phyloP scores from a whole-genome alignment of 92 coral and sea anemone species.

The Bergia puertoricense region DNA sequence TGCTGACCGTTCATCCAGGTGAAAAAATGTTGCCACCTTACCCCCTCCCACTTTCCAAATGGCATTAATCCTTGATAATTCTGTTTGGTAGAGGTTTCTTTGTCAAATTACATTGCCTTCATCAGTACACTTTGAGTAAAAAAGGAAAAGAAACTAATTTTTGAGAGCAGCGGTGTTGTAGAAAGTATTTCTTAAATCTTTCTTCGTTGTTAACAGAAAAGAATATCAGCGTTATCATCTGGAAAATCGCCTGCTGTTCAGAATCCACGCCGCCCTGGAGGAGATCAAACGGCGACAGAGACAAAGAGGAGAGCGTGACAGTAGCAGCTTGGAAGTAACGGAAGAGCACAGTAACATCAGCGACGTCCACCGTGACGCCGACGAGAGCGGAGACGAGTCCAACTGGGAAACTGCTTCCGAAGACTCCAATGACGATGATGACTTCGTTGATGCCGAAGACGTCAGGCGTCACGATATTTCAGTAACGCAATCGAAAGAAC shows the following conservation, averaged over 20 bases:
- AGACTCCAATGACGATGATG: constrained; percentile 16
- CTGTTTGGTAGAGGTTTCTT: no score
- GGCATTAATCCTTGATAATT: no score
- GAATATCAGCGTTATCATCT: constrained; percentile 85
- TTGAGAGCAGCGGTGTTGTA: no score
- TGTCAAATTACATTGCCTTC: no score
- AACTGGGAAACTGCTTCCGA: constrained; percentile 40
- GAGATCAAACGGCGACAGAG: constrained; percentile 72
- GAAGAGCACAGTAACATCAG: not conserved
- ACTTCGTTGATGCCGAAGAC: constrained; percentile 37
- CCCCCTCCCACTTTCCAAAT: no score
- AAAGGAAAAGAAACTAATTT: no score
- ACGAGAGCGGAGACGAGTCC: constrained; percentile 23
- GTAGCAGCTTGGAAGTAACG: constrained; percentile 12
- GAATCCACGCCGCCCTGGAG: constrained; percentile 87
- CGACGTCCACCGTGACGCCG: not conserved
- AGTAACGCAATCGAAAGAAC: constrained; percentile 1
- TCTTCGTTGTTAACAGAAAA: constrained; percentile 55
- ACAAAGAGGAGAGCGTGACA: constrained; percentile 33
- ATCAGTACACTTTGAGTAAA: no score
- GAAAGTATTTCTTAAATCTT: not conserved
- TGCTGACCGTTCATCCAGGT: no score
- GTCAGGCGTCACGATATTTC: not conserved
- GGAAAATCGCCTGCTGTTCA: constrained; percentile 89
- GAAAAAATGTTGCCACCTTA: no score